A percentile compares a stretch with the other conserved stretches of the same genome.
phyloP scores from a whole-genome alignment of 2,113 vertebrate species.

The Psettodes erumei region DNA sequence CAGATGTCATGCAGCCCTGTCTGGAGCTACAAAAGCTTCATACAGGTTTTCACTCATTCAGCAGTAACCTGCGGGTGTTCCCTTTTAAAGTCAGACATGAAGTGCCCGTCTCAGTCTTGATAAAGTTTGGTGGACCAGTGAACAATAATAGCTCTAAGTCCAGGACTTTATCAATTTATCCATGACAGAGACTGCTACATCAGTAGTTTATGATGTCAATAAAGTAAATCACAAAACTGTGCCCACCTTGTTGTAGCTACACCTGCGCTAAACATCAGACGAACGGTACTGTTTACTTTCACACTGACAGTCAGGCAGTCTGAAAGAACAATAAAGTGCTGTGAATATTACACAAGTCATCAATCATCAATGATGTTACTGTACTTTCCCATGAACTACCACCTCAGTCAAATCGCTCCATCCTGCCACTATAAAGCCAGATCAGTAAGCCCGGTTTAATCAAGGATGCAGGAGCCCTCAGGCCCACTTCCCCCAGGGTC shows the following conservation, averaged over 20 bases:
- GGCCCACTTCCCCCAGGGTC: constrained; percentile 22
- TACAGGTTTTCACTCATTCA: no score
- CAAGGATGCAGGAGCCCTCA: constrained; percentile 17
- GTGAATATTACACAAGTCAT: constrained; percentile 24
- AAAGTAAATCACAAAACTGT: background rate
- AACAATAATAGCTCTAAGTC: no score
- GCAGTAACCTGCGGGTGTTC: no score
- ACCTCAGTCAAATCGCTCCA: constrained; percentile 9
- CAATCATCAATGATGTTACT: background rate
- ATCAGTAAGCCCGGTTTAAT: constrained; percentile 28
- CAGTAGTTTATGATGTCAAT: background rate
- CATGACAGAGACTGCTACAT: no score
- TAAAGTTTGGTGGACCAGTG: no score
- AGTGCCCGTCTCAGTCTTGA: no score
- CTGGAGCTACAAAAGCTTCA: background rate
- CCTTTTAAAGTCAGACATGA: no score
- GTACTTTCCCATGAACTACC: constrained; percentile 38
- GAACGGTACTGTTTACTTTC: background rate
- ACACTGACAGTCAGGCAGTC: background rate
- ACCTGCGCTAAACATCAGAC: background rate
- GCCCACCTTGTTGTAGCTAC: background rate
- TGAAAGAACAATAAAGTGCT: constrained; percentile 1
- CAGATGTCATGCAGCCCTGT: background rate
- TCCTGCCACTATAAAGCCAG: constrained; percentile 8
- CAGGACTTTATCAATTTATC: background rate